Base-by-base conservation (phyloP, 2,888 invertebrate species). In the Galerucella pusilla region DNA sequence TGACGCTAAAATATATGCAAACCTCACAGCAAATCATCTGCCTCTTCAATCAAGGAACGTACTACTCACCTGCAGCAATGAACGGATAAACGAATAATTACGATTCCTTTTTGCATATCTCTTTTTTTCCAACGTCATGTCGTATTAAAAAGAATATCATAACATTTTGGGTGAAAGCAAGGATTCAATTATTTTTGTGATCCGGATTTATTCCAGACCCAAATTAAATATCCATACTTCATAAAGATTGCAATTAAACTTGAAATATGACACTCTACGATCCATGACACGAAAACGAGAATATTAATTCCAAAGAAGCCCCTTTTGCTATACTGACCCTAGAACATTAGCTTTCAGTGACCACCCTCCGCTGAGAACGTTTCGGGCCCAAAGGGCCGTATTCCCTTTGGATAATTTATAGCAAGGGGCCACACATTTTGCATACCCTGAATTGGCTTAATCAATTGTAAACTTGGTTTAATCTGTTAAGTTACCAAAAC, bases 231-330 rank as follows among this genome's bases (percentile, higher is more conserved):
- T 49, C 11, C 20, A 20, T 60, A 9, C 60, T 61, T 25, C 16
- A 72, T n/a, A 73, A 25, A 52, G 35, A 12, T 20, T 14, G 84
- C 84, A 85, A 85, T 86, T 86, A 85, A 82, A 81, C 82, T 83
- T 84, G 84, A 86, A 85, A 84, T 85, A 86, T 84, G 85, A 83
- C 84, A 84, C 84, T 84, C 83, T 82, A 75, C 28, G 63, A 74
- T 69, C 72, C 72, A 75, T 65, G 60, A 72, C 59, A 45, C 63
- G 75, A 61, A 74, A 61, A 76, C 82, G 84, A 46, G 64, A 83
- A 84, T 85, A 85, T 85, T 86, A 86, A 86, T 85, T 84, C 85
- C 80, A 9, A 45, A 65, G 45, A 83, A 83, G 83, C 83, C 82
- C 85, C 85, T 83, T 81, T 79, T 81, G 81, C 60, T 72, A 61